A percentile compares a stretch with the other conserved stretches of the same genome.
These are phyloP conservation scores for Osmerus mordax DNA, from an alignment of 2,113 vertebrate species.

Conservation along the genomic window DNA sequence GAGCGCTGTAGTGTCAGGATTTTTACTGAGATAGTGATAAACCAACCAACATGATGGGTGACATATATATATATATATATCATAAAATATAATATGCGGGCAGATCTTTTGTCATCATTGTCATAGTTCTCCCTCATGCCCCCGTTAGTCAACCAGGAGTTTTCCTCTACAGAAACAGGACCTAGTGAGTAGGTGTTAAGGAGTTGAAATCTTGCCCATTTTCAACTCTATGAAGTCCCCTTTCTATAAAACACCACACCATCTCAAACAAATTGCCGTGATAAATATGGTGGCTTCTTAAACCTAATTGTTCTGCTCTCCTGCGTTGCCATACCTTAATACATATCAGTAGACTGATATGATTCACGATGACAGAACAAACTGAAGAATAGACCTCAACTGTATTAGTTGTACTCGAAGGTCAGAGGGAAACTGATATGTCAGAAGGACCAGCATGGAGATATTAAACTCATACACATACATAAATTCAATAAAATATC, in stretches of 20 bases:
- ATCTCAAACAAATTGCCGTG: no score
- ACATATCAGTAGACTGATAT: not conserved
- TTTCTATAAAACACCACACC: no score
- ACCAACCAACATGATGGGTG: conserved; percentile 16
- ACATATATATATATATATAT: not conserved
- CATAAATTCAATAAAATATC: conserved; percentile 9
- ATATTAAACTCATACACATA: not conserved
- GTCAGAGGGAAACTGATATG: not conserved
- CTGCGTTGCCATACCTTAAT: not conserved
- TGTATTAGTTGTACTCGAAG: not conserved
- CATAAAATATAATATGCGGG: conserved; percentile 12
- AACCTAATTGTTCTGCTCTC: no score
- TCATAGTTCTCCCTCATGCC: no score
- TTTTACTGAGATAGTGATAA: conserved; percentile 11
- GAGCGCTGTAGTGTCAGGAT: conserved; percentile 16
- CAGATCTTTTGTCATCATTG: not conserved
- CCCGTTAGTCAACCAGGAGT: no score
- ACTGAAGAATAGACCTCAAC: not conserved
- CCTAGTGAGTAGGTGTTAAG: no score
- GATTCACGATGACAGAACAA: not conserved
- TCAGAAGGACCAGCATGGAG: conserved; percentile 8
- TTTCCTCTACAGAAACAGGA: no score
- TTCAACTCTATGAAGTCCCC: no score
- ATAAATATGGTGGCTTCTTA: no score
- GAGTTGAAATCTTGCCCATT: no score